Evolutionary conservation across 2,113 vertebrate genomes (phyloP).

Genomic region (Oncorhynchus clarkii): DNA sequence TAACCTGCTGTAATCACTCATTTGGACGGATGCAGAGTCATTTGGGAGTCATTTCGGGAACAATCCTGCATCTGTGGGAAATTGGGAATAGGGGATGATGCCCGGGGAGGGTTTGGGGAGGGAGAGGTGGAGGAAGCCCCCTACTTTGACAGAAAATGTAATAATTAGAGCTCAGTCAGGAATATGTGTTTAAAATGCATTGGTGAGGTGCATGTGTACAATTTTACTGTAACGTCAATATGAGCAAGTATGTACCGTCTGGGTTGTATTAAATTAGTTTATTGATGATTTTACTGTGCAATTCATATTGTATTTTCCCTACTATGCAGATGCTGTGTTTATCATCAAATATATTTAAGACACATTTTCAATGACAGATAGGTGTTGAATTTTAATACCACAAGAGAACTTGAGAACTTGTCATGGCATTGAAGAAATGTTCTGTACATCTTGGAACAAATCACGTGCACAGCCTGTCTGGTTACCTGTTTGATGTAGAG

Average conservation of each 20-base stretch:
- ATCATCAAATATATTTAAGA: slow-evolving; percentile 38
- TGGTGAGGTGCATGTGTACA: not conserved
- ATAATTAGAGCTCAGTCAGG: slow-evolving; percentile 9
- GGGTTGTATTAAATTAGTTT: too few relatives aligned
- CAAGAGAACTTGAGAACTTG: slow-evolving; percentile 23
- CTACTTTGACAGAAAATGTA: slow-evolving; percentile 27
- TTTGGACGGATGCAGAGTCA: slow-evolving; percentile 53
- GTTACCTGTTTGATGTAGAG: slow-evolving; percentile 35
- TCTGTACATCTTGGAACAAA: slow-evolving; percentile 15
- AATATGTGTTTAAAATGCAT: not conserved
- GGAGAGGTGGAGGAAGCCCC: not conserved
- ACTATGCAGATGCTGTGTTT: slow-evolving; percentile 18
- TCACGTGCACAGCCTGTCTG: slow-evolving; percentile 25
- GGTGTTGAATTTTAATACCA: slow-evolving; percentile 38
- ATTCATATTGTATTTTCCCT: not conserved
- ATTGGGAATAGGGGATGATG: slow-evolving; percentile 38
- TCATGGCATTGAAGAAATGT: slow-evolving; percentile 28
- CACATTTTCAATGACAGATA: slow-evolving; percentile 46
- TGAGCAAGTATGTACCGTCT: not conserved
- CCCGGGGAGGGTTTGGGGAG: not conserved
- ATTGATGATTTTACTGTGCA: not conserved
- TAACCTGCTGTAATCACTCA: slow-evolving; percentile 43
- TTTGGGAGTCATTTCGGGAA: slow-evolving; percentile 58
- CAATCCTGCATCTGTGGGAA: slow-evolving; percentile 29
- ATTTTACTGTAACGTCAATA: not conserved